Percentiles rank a stretch among this genome's conserved stretches.
Evolutionary conservation across 2,888 invertebrate species (phyloP).

Genomic region (Malthinus seriepunctatus): DNA sequence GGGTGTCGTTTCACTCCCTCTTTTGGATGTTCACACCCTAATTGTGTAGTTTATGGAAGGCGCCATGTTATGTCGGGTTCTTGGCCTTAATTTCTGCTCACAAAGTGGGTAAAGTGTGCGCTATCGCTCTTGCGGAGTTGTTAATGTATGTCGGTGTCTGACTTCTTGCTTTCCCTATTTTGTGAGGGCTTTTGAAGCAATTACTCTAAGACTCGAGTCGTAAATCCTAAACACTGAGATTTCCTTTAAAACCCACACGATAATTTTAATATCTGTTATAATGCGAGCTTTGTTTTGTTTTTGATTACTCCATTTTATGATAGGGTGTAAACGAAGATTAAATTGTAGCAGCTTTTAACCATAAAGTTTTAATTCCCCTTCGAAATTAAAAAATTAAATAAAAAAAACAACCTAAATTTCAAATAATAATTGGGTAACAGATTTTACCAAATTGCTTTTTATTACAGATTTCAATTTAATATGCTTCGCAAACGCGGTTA

Average conservation of each 20-base stretch:
- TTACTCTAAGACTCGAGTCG: slow-evolving; percentile 9
- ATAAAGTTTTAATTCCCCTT: too few species aligned
- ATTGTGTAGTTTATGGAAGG: slow-evolving; percentile 53
- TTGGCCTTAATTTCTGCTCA: slow-evolving; percentile 41
- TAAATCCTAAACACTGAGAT: slow-evolving; percentile 10
- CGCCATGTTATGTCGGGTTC: slow-evolving; percentile 39
- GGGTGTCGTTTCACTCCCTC: slow-evolving; percentile 42
- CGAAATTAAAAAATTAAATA: too few species aligned
- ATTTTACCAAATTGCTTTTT: slow-evolving; percentile 5
- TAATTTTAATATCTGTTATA: too few species aligned
- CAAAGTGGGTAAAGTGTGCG: slow-evolving; percentile 43
- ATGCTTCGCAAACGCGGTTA: slow-evolving; percentile 9
- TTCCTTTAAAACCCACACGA: slow-evolving; percentile 3
- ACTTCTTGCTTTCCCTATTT: slow-evolving; percentile 7
- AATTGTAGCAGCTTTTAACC: too few species aligned
- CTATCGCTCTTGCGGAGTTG: slow-evolving; percentile 31
- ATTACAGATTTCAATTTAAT: slow-evolving; percentile 8
- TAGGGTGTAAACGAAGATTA: too few species aligned
- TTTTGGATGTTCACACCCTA: slow-evolving; percentile 47
- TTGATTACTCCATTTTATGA: too few species aligned
- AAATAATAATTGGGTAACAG: slow-evolving; percentile 4
- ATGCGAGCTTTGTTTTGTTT: not conserved
- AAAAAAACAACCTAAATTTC: not conserved
- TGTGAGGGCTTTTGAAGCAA: slow-evolving; percentile 15
- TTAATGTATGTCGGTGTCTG: slow-evolving; percentile 24